Conservation (phyloP, 1,140 invertebrate genomes). For the Acromyrmex charruanus region DNA sequence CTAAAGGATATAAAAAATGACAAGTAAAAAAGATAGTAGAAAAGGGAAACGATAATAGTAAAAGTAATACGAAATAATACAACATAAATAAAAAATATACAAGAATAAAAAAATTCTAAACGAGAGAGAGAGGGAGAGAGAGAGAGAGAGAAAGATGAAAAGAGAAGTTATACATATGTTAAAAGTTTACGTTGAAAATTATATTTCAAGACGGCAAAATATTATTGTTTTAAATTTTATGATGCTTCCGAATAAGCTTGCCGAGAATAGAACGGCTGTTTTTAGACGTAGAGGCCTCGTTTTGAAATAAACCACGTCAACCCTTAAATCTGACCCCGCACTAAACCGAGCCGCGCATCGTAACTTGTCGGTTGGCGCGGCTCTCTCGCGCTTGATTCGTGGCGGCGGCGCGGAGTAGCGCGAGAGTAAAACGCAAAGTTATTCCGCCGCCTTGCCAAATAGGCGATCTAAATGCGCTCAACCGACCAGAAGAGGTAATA, state of each 20-base stretch:
- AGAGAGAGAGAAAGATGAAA: neutral
- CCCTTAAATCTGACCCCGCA: constrained; percentile 41
- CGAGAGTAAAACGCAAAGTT: constrained; percentile 80
- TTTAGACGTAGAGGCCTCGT: neutral
- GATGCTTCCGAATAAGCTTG: constrained; percentile 18
- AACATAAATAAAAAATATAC: too few species aligned
- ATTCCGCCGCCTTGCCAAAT: constrained; percentile 81
- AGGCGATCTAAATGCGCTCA: constrained; percentile 83
- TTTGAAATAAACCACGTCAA: constrained; percentile 33
- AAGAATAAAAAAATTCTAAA: too few species aligned
- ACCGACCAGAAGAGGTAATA: constrained; percentile 82
- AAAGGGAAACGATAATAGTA: too few species aligned
- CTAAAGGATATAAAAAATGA: too few species aligned
- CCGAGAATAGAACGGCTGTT: constrained; percentile 7
- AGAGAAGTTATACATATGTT: neutral
- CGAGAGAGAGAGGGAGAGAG: neutral
- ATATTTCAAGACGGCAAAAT: neutral
- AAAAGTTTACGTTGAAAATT: neutral
- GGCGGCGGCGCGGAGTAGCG: constrained; percentile 53
- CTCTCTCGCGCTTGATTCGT: constrained; percentile 73
- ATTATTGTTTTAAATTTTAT: constrained; percentile 28
- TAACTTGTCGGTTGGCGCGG: constrained; percentile 71
- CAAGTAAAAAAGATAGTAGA: too few species aligned
- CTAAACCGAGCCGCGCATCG: constrained; percentile 45
- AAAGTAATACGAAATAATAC: too few species aligned